Base-by-base conservation (phyloP, 1,140 invertebrate genomes). In the Formica exsecta region DNA sequence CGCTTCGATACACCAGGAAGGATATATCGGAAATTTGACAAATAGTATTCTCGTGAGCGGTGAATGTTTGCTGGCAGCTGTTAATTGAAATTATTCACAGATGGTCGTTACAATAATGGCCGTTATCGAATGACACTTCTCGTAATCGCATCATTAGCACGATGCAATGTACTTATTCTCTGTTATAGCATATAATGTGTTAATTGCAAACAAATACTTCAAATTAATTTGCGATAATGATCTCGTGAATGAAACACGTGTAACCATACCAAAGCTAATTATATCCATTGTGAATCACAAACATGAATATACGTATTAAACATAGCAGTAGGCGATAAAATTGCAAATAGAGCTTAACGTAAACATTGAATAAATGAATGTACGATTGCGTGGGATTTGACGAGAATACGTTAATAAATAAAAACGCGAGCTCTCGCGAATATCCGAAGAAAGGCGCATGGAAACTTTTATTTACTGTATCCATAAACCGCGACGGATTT, bases 11-110 rank as follows among this genome's bases (percentile, higher is more conserved):
- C 36, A 32, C 32, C n/a, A 41, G 77, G 32, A 70, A 59, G 48
- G 25, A 80, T 80, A 73, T 73, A 81, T 68, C 44, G 76, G 64
- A 79, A 79, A 79, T 79, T 79, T 41, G 32, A 44, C 64, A 68
- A 79, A 79, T 41, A 68, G 44, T 66, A 38, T 9, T n/a, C 48
- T 79, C 76, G n/a, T 70, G 32, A 41, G 29, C 65, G 36, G 6
- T 19, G 64, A 51, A 4, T 22, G 36, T 57, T 38, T 54, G 44
- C 32, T 41, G 62, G 65, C 77, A 80, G 32, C 65, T 81, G 66
- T 81, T 81, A 59, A 81, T 61, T 73, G 66, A 81, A 81, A 59
- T 81, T 61, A 83, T 83, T 74, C 38, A 48, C 68, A 74, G 38
- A 61, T 62, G 57, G 29, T 83, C 61, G 71, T 73, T 36, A 62